Evolutionary conservation across 1,140 invertebrate species (phyloP), one percentile per base, ranked within the genome.

Genomic region (Aricia agestis): DNA sequence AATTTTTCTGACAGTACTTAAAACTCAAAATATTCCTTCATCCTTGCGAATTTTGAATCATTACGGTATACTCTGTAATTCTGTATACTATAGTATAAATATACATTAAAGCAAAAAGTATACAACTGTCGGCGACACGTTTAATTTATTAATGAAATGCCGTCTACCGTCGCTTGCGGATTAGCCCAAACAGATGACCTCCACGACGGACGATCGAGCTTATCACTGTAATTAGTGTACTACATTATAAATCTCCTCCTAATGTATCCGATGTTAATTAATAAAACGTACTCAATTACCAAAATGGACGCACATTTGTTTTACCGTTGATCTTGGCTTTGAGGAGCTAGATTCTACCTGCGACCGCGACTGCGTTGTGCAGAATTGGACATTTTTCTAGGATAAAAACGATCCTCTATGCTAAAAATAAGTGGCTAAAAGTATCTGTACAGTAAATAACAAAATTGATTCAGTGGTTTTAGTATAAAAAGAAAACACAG

Each of bases 131-230:
- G 45, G 45, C 45, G 45, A 52, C 45, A 52, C 45, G 45, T 52
- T 52, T 52, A 52, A 52, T 52, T 52, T 52, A 52, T 52, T 52
- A 52, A 52, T 52, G 45, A 52, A 52, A 52, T 52, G 45, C 45
- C 45, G 45, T 52, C 45, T 52, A 52, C 45, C 11, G 45, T 11
- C 45, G 45, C 10, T 52, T 15, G 45, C 45, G 45, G 45, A 52
- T 52, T 52, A 52, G 45, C 11, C 45, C 45, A 13, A 52, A 52
- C 45, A 52, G 45, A 52, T 52, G 45, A 52, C 45, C 45, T 52
- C 45, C 13, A 52, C 45, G 11, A 9, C 10, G 45, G 45, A 52
- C 13, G 45, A 52, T 1, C 45, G 45, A 15, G 45, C 45, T 52
- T 52, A 52, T 52, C 45, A 52, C 5, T 52, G 45, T 52, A 52